These are phyloP conservation scores for Takifugu bimaculatus DNA, from an alignment of 2,113 vertebrate species.

Conservation along the genomic window DNA sequence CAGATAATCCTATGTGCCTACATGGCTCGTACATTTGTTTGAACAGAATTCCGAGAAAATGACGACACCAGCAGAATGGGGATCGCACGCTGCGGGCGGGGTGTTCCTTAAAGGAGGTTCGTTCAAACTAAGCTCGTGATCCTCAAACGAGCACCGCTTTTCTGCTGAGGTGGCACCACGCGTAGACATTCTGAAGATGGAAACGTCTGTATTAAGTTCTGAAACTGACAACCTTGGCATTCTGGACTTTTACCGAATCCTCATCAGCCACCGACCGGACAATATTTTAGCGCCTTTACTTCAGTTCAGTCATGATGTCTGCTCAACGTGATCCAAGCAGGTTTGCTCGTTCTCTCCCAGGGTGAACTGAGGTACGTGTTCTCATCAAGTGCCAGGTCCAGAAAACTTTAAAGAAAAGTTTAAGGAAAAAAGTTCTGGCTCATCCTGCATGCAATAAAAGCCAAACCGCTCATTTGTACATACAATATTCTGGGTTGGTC, in stretches of 20 bases:
- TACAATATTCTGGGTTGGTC: constrained; percentile 54
- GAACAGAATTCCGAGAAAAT: constrained; percentile 33
- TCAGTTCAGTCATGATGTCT: not conserved
- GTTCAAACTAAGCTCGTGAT: constrained; percentile 20
- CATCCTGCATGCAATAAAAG: constrained; percentile 72
- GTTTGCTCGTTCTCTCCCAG: not conserved
- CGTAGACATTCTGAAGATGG: constrained; percentile 33
- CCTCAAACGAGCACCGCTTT: constrained; percentile 47
- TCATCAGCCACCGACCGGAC: constrained; percentile 36
- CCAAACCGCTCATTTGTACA: constrained; percentile 68
- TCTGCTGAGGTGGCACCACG: constrained; percentile 36
- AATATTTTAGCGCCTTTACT: constrained; percentile 18
- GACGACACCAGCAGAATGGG: constrained; percentile 7
- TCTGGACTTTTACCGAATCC: constrained; percentile 26
- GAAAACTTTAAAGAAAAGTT: constrained; percentile 39
- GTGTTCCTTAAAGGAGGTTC: not conserved
- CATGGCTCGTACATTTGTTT: constrained; percentile 47
- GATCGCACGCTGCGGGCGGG: constrained; percentile 1
- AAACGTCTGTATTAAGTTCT: not conserved
- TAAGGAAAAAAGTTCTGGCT: constrained; percentile 41
- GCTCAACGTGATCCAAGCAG: constrained; percentile 2
- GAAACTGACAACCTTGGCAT: constrained; percentile 4
- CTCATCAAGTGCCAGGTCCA: constrained; percentile 45
- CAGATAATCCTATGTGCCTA: constrained; percentile 67
- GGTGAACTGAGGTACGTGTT: not conserved